Conservation (phyloP, 2,888 invertebrate species). For the Meiosimyza platycephala region DNA sequence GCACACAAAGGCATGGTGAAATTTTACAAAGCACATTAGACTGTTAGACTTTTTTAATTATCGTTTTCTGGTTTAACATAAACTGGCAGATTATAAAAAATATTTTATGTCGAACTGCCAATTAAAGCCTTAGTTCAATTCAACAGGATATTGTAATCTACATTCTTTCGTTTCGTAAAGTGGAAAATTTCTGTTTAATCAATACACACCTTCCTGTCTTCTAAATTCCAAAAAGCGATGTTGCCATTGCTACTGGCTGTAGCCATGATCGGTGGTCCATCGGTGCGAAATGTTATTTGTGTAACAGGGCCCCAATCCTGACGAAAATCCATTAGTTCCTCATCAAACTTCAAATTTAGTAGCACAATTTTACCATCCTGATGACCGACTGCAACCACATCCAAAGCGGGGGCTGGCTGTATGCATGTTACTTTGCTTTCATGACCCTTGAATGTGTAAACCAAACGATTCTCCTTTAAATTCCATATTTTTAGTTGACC, state of each 20-base stretch:
- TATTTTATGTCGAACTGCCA: too few relatives aligned
- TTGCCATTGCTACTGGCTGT: conserved; percentile 86
- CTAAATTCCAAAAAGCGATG: conserved; percentile 94
- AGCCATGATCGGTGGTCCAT: conserved; percentile 87
- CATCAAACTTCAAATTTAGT: conserved; percentile 88
- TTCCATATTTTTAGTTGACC: conserved; percentile 93
- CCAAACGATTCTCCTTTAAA: conserved; percentile 78
- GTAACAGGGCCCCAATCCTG: conserved; percentile 95
- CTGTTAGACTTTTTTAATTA: too few relatives aligned
- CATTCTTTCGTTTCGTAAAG: too few relatives aligned
- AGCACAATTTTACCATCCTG: conserved; percentile 84
- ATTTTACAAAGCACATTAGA: too few relatives aligned
- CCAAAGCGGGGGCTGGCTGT: conserved; percentile 90
- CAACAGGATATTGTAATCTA: too few relatives aligned
- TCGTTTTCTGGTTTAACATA: too few relatives aligned
- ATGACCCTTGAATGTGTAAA: conserved; percentile 76
- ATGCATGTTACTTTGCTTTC: conserved; percentile 76
- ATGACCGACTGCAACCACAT: conserved; percentile 91
- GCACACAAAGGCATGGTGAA: too few relatives aligned
- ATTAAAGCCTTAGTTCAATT: too few relatives aligned
- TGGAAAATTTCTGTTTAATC: too few relatives aligned
- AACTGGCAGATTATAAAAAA: too few relatives aligned
- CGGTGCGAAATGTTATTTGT: conserved; percentile 86
- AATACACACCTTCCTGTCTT: conserved; percentile 72
- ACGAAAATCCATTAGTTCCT: conserved; percentile 82